Conservation (phyloP, 1,140 invertebrate species). For the Musca vetustissima region DNA sequence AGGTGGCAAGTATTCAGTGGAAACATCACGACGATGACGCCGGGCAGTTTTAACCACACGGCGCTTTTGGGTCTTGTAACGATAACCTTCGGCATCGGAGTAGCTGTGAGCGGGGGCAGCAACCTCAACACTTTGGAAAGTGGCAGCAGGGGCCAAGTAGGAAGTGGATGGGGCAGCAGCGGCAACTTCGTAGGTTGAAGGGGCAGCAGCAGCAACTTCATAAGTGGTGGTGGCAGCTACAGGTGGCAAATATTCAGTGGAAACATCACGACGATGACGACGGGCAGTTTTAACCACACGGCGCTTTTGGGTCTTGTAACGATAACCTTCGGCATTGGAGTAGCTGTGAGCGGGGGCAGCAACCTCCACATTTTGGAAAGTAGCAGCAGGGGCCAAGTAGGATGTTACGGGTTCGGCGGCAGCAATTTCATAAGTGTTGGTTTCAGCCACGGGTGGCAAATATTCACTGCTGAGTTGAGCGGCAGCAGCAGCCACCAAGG, state of each 20-base stretch:
- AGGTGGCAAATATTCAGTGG: constrained; percentile 30
- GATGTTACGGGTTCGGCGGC: constrained; percentile 8
- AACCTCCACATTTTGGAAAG: background rate
- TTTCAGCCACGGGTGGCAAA: constrained; percentile 22
- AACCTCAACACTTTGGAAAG: background rate
- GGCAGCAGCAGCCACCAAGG: constrained; percentile 43
- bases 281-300: background rate
- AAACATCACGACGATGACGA: background rate
- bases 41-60: background rate
- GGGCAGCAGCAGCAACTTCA: constrained; percentile 17
- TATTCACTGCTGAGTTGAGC: constrained; percentile 42
- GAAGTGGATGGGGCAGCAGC: constrained; percentile 27
- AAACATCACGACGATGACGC: background rate
- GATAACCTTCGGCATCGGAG: constrained; percentile 25
- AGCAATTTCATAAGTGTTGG: background rate
- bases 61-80: constrained; percentile 33
- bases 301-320: constrained; percentile 33
- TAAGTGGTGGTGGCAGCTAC: constrained; percentile 18
- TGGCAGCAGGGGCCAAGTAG: background rate
- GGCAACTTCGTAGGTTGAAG: constrained; percentile 10
- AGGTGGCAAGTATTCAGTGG: constrained; percentile 29
- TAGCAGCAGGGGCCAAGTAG: constrained; percentile 30
- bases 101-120: constrained; percentile 32
- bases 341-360: constrained; percentile 19
- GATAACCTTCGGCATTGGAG: constrained; percentile 25